Evolutionary conservation across 2,797 vertebrate species (phyloP), one percentile per base, ranked within the genome.

Genomic region (Xenentodon cancila): DNA sequence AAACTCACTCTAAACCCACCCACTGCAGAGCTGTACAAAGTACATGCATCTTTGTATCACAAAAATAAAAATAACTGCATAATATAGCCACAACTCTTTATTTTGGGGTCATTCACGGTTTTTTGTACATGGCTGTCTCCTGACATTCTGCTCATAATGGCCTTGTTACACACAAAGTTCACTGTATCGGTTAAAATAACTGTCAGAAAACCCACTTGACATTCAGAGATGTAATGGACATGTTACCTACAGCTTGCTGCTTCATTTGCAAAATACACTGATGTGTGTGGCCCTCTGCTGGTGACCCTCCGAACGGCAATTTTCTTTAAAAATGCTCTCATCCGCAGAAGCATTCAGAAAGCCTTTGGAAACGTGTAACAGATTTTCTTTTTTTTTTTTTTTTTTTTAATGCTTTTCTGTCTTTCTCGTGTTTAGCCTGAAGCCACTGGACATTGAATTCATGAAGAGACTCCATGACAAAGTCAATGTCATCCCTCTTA

Each of bases 381-480:
- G 25, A 25, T 25, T 25, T 25, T 25, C n/a, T n/a, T n/a, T n/a
- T n/a, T n/a, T 30, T 30, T 30, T 30, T 5, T 30, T 3, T 30
- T 3, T 5, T 11, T 8, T 21, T 44, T 17, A 12, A 19, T 16
- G 18, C 25, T 44, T 19, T 16, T 30, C 15, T 34, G 15, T 48
- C 40, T 44, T 8, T 40, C 25, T 40, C 7, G 25, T 30, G 40
- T 73, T 32, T 70, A 95, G 94, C 7, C 77, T 95, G 52, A 95
- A 95, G 81, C 93, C 94, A 0, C 87, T 95, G 79, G 94, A 95
- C 79, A 94, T 95, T 1, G 94, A 95, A 79, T 95, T 95, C 65
- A 95, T 95, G 94, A 95, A 95, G 84, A 84, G 93, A 52, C 92
- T 95, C 42, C 94, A 95, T 11, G 94, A 95, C 81, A 95, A 94